Evolutionary conservation across 2,888 invertebrate genomes (phyloP).

Genomic region (Cantharis lateralis): DNA sequence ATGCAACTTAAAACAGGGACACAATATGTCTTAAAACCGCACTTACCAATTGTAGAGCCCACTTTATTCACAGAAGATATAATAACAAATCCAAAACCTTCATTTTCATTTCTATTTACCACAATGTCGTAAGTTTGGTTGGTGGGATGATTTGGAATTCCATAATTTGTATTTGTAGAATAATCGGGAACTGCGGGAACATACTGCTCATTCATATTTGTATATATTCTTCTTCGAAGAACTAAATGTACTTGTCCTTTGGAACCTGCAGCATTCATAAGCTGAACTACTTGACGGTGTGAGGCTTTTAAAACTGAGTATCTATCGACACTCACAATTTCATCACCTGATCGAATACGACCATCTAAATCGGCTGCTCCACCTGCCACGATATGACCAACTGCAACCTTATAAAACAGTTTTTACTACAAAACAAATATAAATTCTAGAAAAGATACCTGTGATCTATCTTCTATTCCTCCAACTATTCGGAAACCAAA

Average conservation of each 20-base stretch:
- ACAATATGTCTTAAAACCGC: not conserved
- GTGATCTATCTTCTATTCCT: conserved; percentile 95
- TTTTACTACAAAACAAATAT: not conserved
- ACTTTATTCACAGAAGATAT: conserved; percentile 92
- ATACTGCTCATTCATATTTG: conserved; percentile 27
- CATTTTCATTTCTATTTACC: conserved; percentile 86
- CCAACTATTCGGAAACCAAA: conserved; percentile 99
- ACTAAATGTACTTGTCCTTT: conserved; percentile 85
- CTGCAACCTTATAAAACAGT: conserved; percentile 71
- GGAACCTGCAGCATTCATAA: conserved; percentile 87
- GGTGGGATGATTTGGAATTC: not conserved
- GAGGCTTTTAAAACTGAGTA: conserved; percentile 71
- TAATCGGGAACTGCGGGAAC: conserved; percentile 29
- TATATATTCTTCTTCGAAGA: conserved; percentile 60
- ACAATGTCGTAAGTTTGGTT: conserved; percentile 84
- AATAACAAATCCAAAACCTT: conserved; percentile 99
- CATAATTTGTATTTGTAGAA: conserved; percentile 23
- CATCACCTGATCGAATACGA: conserved; percentile 87
- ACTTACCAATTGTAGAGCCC: conserved; percentile 83
- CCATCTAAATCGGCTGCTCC: conserved; percentile 94
- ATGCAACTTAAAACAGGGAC: too few relatives aligned
- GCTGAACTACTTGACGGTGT: conserved; percentile 90
- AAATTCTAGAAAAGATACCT: conserved; percentile 59
- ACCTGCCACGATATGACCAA: conserved; percentile 95
- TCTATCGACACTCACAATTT: conserved; percentile 93